These are phyloP conservation scores for Caenorhabditis sinica DNA, from an alignment of 2,888 invertebrate genomes.

Conservation along the genomic window DNA sequence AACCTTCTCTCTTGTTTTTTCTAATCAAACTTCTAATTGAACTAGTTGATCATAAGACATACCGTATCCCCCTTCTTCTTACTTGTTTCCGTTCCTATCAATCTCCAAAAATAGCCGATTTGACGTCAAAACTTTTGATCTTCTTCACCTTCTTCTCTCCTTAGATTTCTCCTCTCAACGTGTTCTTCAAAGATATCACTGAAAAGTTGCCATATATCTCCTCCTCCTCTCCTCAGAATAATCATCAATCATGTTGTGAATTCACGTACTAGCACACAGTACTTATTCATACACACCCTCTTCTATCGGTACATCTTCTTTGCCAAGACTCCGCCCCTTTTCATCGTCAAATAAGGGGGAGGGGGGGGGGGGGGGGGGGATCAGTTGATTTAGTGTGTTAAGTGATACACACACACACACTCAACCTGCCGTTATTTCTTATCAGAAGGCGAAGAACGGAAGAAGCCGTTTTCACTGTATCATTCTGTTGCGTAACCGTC, in stretches of 20 bases:
- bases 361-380: not conserved
- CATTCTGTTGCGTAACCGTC: conserved; percentile 18
- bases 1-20: not conserved
- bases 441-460: conserved; percentile 19
- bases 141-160: conserved; percentile 1
- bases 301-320: conserved; percentile 9
- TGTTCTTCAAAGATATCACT: conserved; percentile 58
- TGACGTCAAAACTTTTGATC: conserved; percentile 47
- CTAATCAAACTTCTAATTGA: not conserved
- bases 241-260: conserved; percentile 33
- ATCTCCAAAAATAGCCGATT: conserved; percentile 20
- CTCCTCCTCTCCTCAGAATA: not conserved
- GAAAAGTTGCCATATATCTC: conserved; percentile 14
- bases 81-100: not conserved
- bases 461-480: conserved; percentile 22
- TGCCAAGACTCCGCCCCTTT: conserved; percentile 13
- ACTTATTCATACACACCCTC: conserved; percentile 13
- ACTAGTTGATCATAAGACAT: conserved; percentile 12
- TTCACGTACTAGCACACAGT: conserved; percentile 40
- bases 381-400: conserved; percentile 40
- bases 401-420: conserved; percentile 10
- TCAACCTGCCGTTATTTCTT: conserved; percentile 19
- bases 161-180: not conserved
- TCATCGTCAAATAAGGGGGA: not conserved
- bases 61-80: not conserved